Conservation (phyloP, 2,797 vertebrate genomes). For the Hydrocynus forskahlii region DNA sequence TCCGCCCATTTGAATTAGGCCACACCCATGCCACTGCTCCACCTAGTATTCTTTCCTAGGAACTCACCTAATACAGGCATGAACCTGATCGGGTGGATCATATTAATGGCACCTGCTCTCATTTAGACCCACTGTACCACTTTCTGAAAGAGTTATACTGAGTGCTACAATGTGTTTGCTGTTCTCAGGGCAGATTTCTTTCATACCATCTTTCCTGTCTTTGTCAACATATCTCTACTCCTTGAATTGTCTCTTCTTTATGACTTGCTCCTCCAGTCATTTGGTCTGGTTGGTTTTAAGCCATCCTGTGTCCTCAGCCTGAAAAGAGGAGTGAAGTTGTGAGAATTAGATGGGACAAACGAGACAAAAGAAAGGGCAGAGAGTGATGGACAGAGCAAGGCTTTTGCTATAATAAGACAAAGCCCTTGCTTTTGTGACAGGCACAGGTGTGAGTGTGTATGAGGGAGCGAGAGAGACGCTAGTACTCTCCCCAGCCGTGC, state of each 20-base stretch:
- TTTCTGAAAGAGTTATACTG: background rate
- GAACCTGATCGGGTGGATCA: conserved; percentile 7
- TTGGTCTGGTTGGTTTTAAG: background rate
- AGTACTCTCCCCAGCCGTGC: conserved; percentile 19
- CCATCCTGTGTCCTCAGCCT: background rate
- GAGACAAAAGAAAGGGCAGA: conserved; percentile 42
- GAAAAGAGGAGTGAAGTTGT: background rate
- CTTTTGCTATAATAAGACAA: conserved; percentile 56
- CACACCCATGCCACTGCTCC: conserved; percentile 18
- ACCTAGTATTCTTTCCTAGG: conserved; percentile 21
- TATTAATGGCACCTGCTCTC: background rate
- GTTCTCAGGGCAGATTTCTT: background rate
- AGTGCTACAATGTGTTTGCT: background rate
- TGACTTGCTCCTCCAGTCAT: background rate
- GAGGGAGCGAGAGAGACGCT: conserved; percentile 29
- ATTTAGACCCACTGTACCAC: background rate
- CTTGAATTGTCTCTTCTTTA: background rate
- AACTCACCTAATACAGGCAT: conserved; percentile 60
- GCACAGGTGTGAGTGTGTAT: conserved; percentile 56
- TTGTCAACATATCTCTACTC: no score
- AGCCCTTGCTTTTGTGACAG: conserved; percentile 56
- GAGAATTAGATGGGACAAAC: conserved; percentile 16
- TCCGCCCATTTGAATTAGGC: conserved; percentile 39
- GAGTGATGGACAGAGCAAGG: conserved; percentile 11
- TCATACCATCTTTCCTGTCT: background rate